Evolutionary conservation across 2,113 vertebrate species (phyloP), one percentile per base, ranked within the genome.

Genomic region (Tor tambroides): DNA sequence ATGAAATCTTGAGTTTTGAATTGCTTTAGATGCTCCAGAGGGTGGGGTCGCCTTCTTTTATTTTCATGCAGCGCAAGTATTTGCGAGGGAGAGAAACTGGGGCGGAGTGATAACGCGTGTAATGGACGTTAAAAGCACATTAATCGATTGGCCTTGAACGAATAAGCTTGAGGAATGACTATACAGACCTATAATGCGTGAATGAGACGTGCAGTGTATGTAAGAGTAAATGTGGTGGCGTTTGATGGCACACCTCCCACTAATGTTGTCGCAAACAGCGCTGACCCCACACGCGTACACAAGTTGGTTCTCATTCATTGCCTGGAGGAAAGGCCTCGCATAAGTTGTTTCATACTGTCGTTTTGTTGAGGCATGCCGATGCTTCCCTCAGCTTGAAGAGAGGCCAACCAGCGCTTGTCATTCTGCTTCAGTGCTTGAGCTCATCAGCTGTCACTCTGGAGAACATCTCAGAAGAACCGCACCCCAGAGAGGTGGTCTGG

Each of bases 281-380:
- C 2, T 28, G 59, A 46, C 54, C 23, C 43, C n/a, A 49, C 74
- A 43, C 46, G 41, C 30, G 23, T 46, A 46, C 41, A 26, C 72
- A 26, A 46, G 72, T 76, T 38, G n/a, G 46, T 78, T 56, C 65
- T 9, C 65, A 80, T 80, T 85, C 81, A 69, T 8, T 19, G 78
- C 80, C 17, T 21, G 14, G 30, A 74, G 79, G 19, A 51, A 38
- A 83, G 26, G 11, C n/a, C 21, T 67, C 59, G 41, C 30, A 41
- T 32, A 38, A 43, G 78, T 46, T 12, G 43, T 11, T 46, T 46
- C 43, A 46, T 23, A 54, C 23, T 41, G 49, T 46, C 32, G 63
- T 92, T 88, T 76, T 23, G 11, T 89, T 89, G 89, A 92, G 89
- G 86, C 90, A 88, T 82, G 72, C 12, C 91, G 90, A 89, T 79